phyloP scores from a whole-genome alignment of 2,888 invertebrate genomes.

The Aporophyla lueneburgensis region DNA sequence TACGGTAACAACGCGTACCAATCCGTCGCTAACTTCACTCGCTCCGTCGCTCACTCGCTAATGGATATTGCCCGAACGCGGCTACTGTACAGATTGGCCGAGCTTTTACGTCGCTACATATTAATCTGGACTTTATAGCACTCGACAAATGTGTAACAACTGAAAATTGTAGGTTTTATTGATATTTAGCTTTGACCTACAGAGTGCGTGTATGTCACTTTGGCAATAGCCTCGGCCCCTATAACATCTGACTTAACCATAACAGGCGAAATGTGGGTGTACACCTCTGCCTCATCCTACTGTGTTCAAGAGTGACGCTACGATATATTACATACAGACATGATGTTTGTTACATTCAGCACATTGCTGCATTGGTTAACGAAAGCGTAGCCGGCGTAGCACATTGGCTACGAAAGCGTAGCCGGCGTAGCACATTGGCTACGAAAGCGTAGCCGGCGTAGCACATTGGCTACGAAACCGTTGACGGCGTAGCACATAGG shows the following conservation, averaged over 20 bases:
- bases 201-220: neutral
- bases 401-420: neutral
- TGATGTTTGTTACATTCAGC: neutral
- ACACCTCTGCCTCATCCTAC: neutral
- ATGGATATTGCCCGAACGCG: constrained; percentile 28
- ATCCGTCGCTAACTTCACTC: constrained; percentile 5
- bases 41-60: no score
- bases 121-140: constrained; percentile 18
- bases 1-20: neutral
- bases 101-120: constrained; percentile 35
- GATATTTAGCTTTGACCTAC: constrained; percentile 9
- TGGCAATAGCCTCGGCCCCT: neutral
- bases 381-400: neutral
- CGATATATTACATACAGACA: neutral
- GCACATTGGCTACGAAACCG: neutral
- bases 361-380: neutral
- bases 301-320: neutral
- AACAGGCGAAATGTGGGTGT: neutral
- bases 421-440: neutral
- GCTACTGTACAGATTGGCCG: constrained; percentile 22
- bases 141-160: constrained; percentile 3
- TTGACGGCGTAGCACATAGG: neutral
- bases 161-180: constrained; percentile 10
- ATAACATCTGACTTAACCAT: no score
- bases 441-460: neutral